A percentile compares a stretch with the other conserved stretches of the same genome.
Conservation (phyloP, 2,888 invertebrate species). For the Neria commutata region DNA sequence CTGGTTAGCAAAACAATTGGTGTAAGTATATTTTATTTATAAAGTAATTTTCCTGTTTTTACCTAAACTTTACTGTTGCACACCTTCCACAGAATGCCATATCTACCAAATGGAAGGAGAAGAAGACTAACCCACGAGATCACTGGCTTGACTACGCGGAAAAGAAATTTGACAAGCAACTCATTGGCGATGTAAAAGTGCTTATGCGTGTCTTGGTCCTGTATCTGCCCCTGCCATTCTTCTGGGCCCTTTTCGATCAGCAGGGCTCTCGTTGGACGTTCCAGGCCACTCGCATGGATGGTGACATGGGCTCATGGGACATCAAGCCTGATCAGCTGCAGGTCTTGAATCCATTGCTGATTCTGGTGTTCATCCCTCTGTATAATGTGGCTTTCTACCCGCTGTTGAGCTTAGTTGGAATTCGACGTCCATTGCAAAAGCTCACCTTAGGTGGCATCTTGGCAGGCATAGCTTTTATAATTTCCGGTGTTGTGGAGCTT, state of each 20-base stretch:
- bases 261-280: constrained; percentile 93
- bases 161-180: constrained; percentile 70
- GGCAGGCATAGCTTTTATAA: constrained; percentile 83
- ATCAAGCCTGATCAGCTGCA: constrained; percentile 95
- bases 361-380: constrained; percentile 83
- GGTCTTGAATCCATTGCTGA: constrained; percentile 86
- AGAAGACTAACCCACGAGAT: constrained; percentile 64
- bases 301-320: constrained; percentile 74
- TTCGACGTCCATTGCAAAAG: constrained; percentile 81
- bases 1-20: constrained; percentile 70
- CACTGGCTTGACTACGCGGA: constrained; percentile 92
- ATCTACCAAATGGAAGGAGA: constrained; percentile 56
- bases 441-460: constrained; percentile 87
- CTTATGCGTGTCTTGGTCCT: constrained; percentile 77
- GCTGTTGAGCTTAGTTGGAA: constrained; percentile 69
- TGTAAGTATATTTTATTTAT: constrained; percentile 63
- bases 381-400: constrained; percentile 85
- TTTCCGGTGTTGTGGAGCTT: constrained; percentile 85
- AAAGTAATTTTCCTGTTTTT: not conserved
- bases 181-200: constrained; percentile 81
- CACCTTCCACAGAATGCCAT: constrained; percentile 67
- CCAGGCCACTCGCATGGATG: constrained; percentile 89
- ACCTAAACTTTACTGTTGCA: no score
- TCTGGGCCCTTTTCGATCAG: constrained; percentile 95
- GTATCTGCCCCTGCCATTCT: constrained; percentile 86